A percentile compares a stretch with the other conserved stretches of the same genome.
These are phyloP conservation scores for Tipula unca DNA, from an alignment of 2,888 invertebrate genomes.

Conservation along the genomic window DNA sequence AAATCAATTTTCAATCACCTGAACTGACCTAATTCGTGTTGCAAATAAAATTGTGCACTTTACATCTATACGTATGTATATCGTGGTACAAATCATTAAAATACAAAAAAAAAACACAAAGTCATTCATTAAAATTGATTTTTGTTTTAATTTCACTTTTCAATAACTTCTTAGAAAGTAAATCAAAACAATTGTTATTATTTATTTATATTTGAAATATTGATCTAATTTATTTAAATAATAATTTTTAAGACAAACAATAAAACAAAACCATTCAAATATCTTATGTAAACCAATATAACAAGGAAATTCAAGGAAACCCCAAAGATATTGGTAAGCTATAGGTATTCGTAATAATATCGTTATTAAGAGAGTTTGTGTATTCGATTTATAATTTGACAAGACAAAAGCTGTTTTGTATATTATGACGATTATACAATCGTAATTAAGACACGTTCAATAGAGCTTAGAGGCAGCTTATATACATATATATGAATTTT, in stretches of 20 bases:
- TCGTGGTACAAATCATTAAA: background rate
- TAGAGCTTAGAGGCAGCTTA: background rate
- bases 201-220: background rate
- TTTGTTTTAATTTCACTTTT: conserved; percentile 2
- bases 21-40: background rate
- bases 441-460: background rate
- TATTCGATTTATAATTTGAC: too few species aligned
- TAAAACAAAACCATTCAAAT: background rate
- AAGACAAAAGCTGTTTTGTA: background rate
- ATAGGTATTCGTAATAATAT: background rate
- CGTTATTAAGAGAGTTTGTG: too few species aligned
- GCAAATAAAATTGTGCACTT: background rate
- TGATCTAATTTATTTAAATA: background rate
- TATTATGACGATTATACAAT: background rate
- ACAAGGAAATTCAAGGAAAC: background rate
- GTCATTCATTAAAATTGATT: background rate
- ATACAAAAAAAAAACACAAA: background rate
- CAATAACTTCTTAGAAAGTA: background rate
- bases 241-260: background rate
- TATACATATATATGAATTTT: too few species aligned
- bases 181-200: background rate
- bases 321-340: background rate
- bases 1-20: background rate
- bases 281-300: background rate
- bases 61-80: background rate